Evolutionary conservation across 2,888 invertebrate species (phyloP).

Genomic region (Euclidia mi): DNA sequence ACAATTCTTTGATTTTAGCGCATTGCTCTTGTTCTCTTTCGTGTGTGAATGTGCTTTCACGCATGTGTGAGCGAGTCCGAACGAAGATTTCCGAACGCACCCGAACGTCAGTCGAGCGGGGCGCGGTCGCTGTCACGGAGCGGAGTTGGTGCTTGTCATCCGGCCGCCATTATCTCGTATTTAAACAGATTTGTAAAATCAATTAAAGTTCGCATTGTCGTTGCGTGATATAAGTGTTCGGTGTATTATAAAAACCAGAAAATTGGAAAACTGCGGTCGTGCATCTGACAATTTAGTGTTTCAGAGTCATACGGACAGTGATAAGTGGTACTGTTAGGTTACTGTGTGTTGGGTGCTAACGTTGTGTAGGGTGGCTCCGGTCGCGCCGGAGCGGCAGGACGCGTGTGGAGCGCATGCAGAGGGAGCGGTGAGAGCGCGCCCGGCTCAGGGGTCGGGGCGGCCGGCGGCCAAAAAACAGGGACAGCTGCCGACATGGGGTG

Average conservation of each 20-base stretch:
- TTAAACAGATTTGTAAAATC: slow-evolving; percentile 88
- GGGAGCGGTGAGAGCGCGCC: slow-evolving; percentile 91
- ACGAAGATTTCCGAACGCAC: slow-evolving; percentile 84
- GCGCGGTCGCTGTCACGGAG: slow-evolving; percentile 91
- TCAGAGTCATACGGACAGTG: slow-evolving; percentile 71
- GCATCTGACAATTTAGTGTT: slow-evolving; percentile 59
- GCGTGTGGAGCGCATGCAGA: slow-evolving; percentile 88
- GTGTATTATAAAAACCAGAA: slow-evolving; percentile 67
- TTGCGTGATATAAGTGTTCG: slow-evolving; percentile 77
- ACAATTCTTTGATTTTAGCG: slow-evolving; percentile 62
- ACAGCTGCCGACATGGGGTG: slow-evolving; percentile 97
- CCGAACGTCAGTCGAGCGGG: slow-evolving; percentile 90
- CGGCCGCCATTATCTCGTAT: slow-evolving; percentile 91
- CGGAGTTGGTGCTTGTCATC: slow-evolving; percentile 90
- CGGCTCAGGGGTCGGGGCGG: slow-evolving; percentile 89
- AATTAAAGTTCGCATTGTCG: slow-evolving; percentile 82
- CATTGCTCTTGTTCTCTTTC: slow-evolving; percentile 77
- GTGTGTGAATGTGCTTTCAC: slow-evolving; percentile 75
- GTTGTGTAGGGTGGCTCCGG: slow-evolving; percentile 86
- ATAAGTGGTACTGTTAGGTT: slow-evolving; percentile 84
- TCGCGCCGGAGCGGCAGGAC: slow-evolving; percentile 82
- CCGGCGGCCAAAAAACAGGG: slow-evolving; percentile 85
- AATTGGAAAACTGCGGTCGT: slow-evolving; percentile 60
- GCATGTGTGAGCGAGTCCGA: slow-evolving; percentile 88
- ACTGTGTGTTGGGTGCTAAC: slow-evolving; percentile 83